Conservation (phyloP, 1,140 invertebrate genomes). For the Ceratoteleas bidentatus region DNA sequence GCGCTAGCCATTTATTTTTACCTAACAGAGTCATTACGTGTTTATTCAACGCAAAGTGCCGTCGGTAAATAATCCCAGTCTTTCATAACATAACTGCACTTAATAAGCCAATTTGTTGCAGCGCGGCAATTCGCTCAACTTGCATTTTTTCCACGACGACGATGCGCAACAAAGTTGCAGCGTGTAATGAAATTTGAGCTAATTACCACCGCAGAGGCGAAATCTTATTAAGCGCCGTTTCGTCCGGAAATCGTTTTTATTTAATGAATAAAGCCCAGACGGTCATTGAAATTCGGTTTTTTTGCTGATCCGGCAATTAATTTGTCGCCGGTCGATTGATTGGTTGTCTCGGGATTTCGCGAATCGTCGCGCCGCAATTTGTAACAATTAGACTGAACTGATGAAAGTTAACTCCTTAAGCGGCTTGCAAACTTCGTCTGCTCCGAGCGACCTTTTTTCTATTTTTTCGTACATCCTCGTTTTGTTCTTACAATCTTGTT, state of each 20-base stretch:
- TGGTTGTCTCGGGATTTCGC: slow-evolving; percentile 11
- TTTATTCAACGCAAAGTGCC: slow-evolving; percentile 50
- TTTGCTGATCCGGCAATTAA: slow-evolving; percentile 33
- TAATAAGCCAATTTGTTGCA: slow-evolving; percentile 57
- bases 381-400: slow-evolving; percentile 46
- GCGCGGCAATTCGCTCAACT: slow-evolving; percentile 46
- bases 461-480: too few species aligned
- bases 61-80: slow-evolving; percentile 54
- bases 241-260: slow-evolving; percentile 3
- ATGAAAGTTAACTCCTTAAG: slow-evolving; percentile 48
- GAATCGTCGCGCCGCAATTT: slow-evolving; percentile 42
- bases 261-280: slow-evolving; percentile 10
- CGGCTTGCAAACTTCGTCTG: slow-evolving; percentile 18
- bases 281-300: slow-evolving; percentile 30
- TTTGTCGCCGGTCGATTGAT: slow-evolving; percentile 33
- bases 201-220: slow-evolving; percentile 37
- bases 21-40: slow-evolving; percentile 58
- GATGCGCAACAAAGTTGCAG: slow-evolving; percentile 9
- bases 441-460: not conserved
- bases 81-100: slow-evolving; percentile 45
- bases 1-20: slow-evolving; percentile 41
- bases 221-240: slow-evolving; percentile 37
- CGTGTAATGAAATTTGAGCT: slow-evolving; percentile 37
- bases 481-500: too few species aligned
- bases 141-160: slow-evolving; percentile 33